Base-by-base conservation (phyloP, 1,140 invertebrate species). In the Leptinotarsa undecemlineata region DNA sequence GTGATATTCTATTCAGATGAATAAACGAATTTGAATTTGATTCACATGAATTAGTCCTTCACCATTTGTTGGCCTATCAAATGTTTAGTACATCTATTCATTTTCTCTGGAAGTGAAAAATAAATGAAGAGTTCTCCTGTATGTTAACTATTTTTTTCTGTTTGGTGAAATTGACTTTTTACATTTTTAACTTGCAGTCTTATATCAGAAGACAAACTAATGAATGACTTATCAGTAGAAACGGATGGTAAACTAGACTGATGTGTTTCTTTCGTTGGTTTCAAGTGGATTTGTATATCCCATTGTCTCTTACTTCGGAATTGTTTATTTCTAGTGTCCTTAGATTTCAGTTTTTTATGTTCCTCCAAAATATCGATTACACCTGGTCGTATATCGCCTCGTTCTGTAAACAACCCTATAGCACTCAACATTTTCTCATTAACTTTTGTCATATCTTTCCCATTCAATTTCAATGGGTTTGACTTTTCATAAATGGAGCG, bases 391-490 rank as follows among this genome's bases (percentile, higher is more conserved):
- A 77, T 74, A 13, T 79, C 76, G 1, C 78, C 78, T 26, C 72
- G 62, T 73, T 77, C 74, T 2, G 78, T 79, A 48, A 77, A 79
- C 1, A 77, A 62, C 6, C 75, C 78, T n/a, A 79, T 77, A 8
- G 67, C 33, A 21, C 63, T 60, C n/a, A 79, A 63, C 51, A 73
- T 48, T 14, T 77, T 71, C 33, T 67, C 51, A 42, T 79, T 48
- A 3, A 68, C 62, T 15, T 47, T 20, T 3, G 75, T 69, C 48
- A 68, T 60, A 19, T 77, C 78, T 62, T 72, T 76, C 2, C 68
- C 73, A 42, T 17, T 79, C 20, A 79, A 21, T 66, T 75, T 72
- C 19, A 79, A 62, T 5, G 78, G 78, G 62, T 77, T 66, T 17
- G 48, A 66, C 64, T 74, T 76, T 17, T 48, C 71, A 13, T 4